These are phyloP conservation scores for Menura novaehollandiae DNA, from an alignment of 2,113 vertebrate genomes.

Conservation along the genomic window DNA sequence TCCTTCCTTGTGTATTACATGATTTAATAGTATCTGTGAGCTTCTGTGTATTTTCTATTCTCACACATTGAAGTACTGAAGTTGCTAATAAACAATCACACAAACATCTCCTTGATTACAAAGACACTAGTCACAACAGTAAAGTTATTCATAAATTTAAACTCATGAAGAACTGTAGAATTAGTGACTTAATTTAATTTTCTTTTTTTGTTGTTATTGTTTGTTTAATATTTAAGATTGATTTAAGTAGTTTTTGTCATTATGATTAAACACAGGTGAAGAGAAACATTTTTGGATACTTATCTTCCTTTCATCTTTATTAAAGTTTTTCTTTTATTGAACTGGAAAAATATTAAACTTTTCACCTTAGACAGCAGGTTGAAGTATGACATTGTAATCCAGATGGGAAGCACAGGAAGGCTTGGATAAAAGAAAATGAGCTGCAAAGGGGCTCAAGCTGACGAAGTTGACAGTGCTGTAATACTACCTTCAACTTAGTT, in stretches of 20 bases:
- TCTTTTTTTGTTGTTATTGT: background rate
- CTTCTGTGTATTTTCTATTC: background rate
- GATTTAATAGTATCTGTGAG: background rate
- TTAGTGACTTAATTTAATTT: background rate
- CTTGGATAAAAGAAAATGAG: constrained; percentile 40
- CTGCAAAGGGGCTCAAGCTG: background rate
- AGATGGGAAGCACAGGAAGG: constrained; percentile 42
- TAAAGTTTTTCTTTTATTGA: constrained; percentile 37
- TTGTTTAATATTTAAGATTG: constrained; percentile 9
- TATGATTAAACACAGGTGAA: constrained; percentile 52
- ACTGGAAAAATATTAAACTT: constrained; percentile 46
- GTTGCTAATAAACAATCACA: background rate
- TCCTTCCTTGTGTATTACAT: background rate
- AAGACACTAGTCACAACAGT: background rate
- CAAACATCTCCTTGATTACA: background rate
- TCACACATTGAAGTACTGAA: background rate
- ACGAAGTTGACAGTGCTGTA: background rate
- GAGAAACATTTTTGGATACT: background rate
- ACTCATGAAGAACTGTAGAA: background rate
- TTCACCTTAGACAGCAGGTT: constrained; percentile 42
- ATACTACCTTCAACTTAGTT: background rate
- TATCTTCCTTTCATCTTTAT: constrained; percentile 48
- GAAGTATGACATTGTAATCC: constrained; percentile 18
- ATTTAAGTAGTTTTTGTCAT: constrained; percentile 19
- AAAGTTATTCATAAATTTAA: background rate